A percentile compares a stretch with the other conserved stretches of the same genome.
These are phyloP conservation scores for Muntiacus reevesi DNA, from an alignment of 2,113 vertebrate species.

Conservation along the genomic window DNA sequence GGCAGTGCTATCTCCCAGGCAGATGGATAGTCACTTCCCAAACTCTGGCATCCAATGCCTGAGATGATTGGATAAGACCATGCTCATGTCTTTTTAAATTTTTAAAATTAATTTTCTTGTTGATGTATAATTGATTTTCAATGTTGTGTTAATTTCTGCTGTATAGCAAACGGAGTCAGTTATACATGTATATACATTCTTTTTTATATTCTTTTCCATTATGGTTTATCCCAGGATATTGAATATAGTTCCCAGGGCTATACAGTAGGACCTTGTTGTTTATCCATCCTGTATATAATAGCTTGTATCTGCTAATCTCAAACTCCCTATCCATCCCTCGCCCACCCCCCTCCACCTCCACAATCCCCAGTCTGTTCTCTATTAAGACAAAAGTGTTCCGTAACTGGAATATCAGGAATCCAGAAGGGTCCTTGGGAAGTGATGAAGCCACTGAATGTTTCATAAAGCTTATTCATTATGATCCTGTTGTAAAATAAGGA, in stretches of 20 bases:
- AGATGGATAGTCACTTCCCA: not conserved
- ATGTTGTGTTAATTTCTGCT: not conserved
- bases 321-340: not conserved
- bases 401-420: not conserved
- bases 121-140: not conserved
- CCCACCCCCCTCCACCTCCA: accelerated
- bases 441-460: not conserved
- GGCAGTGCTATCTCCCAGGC: not conserved
- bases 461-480: not conserved
- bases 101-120: not conserved
- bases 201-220: not conserved
- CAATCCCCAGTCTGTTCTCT: not conserved
- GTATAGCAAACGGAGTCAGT: not conserved
- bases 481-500: not conserved
- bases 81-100: not conserved
- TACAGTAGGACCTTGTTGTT: not conserved
- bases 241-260: not conserved
- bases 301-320: not conserved
- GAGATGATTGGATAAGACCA: not conserved
- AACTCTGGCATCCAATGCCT: not conserved
- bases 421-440: not conserved
- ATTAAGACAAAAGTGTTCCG: not conserved
- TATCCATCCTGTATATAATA: not conserved
- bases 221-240: not conserved
- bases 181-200: not conserved